Percentiles rank a stretch among this genome's conserved stretches.
Conservation (phyloP, 2,888 invertebrate genomes). For the Diarsia mendica region DNA sequence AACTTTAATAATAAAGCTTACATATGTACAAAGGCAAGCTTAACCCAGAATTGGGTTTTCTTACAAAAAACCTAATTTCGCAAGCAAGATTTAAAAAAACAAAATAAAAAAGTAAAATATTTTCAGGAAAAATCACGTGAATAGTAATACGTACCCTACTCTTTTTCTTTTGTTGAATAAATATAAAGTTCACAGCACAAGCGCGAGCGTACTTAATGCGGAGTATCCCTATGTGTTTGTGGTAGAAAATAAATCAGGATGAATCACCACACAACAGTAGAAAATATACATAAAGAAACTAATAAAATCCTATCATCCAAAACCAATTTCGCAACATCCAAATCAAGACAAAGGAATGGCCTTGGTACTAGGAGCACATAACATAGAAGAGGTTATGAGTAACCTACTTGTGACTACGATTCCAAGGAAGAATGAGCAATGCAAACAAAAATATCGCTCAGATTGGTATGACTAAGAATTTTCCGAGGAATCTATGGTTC, state of each 20-base stretch:
- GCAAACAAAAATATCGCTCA: slow-evolving; percentile 48
- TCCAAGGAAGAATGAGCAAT: slow-evolving; percentile 55
- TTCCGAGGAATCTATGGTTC: slow-evolving; percentile 23
- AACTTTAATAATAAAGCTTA: not conserved
- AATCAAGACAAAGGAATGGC: slow-evolving; percentile 35
- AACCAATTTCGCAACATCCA: slow-evolving; percentile 24
- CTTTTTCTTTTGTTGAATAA: not conserved
- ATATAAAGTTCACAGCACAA: not conserved
- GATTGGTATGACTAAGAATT: slow-evolving; percentile 57
- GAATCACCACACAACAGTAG: not conserved
- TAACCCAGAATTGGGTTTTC: too few species aligned
- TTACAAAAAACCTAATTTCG: too few species aligned
- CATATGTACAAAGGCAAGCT: too few species aligned
- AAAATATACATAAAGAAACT: slow-evolving; percentile 9
- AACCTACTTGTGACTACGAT: slow-evolving; percentile 52
- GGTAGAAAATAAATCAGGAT: not conserved
- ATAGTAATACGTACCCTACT: not conserved
- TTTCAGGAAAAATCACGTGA: not conserved
- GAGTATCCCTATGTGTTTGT: not conserved
- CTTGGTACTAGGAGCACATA: slow-evolving; percentile 36
- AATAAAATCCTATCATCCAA: slow-evolving; percentile 8
- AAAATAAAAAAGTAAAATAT: too few species aligned
- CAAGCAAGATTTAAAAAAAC: too few species aligned
- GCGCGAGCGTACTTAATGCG: not conserved
- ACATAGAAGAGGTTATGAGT: slow-evolving; percentile 40